Evolutionary conservation across 2,113 vertebrate species (phyloP).

Genomic region (Meles meles): DNA sequence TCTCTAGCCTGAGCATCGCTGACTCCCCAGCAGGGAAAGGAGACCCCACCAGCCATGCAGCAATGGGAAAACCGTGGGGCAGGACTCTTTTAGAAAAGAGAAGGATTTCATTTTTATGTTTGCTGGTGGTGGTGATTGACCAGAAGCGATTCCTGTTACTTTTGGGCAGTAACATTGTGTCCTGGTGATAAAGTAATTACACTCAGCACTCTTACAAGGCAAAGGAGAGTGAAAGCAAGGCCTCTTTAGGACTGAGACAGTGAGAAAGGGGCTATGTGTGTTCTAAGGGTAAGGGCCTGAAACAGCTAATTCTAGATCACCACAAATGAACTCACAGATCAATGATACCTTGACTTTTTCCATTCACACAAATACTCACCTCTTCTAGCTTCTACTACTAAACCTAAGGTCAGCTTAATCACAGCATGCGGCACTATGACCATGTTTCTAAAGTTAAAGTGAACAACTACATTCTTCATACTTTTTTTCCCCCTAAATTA

Average conservation of each 20-base stretch:
- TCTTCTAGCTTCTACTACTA: conserved; percentile 63
- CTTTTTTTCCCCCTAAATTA: neutral
- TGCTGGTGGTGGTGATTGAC: conserved; percentile 61
- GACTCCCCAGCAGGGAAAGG: neutral
- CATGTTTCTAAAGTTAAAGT: conserved; percentile 74
- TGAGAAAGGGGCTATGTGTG: neutral
- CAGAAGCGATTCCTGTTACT: conserved; percentile 46
- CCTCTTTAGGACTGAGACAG: neutral
- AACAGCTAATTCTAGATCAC: conserved; percentile 48
- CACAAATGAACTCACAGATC: conserved; percentile 37
- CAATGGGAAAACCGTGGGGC: neutral
- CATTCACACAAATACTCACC: conserved; percentile 24
- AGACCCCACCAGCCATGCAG: neutral
- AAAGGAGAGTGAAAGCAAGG: conserved; percentile 28
- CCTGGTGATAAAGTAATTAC: conserved; percentile 34
- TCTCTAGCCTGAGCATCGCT: neutral
- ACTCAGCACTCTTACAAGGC: conserved; percentile 30
- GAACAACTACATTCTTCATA: conserved; percentile 50
- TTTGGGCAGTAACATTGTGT: conserved; percentile 45
- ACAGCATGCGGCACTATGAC: conserved; percentile 55
- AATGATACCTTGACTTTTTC: conserved; percentile 33
- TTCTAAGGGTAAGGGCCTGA: neutral
- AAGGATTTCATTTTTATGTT: neutral
- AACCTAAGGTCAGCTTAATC: conserved; percentile 63
- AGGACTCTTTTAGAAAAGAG: conserved; percentile 4